Percentiles rank a stretch among this genome's conserved stretches.
Evolutionary conservation across 2,888 invertebrate genomes (phyloP).

Genomic region (Alsophila aescularia): DNA sequence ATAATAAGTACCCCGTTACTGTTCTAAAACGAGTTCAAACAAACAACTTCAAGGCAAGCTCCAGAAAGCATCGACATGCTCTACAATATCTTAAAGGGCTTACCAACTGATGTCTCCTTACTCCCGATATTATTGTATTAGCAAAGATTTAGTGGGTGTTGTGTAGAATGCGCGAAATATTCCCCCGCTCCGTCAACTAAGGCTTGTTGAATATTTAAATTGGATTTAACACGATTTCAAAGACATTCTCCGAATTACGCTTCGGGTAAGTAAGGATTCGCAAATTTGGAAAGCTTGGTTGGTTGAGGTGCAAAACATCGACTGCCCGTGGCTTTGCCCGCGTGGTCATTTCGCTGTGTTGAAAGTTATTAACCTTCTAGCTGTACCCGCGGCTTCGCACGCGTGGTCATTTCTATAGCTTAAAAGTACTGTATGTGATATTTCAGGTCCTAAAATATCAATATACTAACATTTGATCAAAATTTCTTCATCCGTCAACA

Average conservation of each 20-base stretch:
- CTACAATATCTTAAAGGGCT: constrained; percentile 23
- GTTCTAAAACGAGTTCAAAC: neutral
- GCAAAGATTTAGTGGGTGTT: constrained; percentile 26
- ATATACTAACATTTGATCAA: too few relatives aligned
- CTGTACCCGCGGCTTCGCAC: too few relatives aligned
- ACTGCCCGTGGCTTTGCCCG: too few relatives aligned
- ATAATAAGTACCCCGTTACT: neutral
- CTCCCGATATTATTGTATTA: constrained; percentile 33
- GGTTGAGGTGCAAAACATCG: constrained; percentile 5
- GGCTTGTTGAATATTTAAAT: constrained; percentile 75
- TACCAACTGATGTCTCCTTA: constrained; percentile 20
- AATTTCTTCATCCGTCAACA: constrained; percentile 3
- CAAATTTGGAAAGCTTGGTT: constrained; percentile 17
- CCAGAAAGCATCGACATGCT: constrained; percentile 12
- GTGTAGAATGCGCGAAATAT: constrained; percentile 47
- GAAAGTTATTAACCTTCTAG: too few relatives aligned
- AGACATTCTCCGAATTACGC: constrained; percentile 35
- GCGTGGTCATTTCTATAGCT: too few relatives aligned
- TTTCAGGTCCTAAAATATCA: too few relatives aligned
- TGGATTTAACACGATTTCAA: constrained; percentile 51
- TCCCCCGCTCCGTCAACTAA: constrained; percentile 61
- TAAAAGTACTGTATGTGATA: too few relatives aligned
- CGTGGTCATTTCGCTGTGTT: too few relatives aligned
- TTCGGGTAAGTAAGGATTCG: constrained; percentile 21
- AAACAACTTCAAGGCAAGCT: neutral